Percentiles rank a stretch among this genome's conserved stretches.
Evolutionary conservation across 2,113 vertebrate genomes (phyloP).

Genomic region (Chaetodon trifascialis): DNA sequence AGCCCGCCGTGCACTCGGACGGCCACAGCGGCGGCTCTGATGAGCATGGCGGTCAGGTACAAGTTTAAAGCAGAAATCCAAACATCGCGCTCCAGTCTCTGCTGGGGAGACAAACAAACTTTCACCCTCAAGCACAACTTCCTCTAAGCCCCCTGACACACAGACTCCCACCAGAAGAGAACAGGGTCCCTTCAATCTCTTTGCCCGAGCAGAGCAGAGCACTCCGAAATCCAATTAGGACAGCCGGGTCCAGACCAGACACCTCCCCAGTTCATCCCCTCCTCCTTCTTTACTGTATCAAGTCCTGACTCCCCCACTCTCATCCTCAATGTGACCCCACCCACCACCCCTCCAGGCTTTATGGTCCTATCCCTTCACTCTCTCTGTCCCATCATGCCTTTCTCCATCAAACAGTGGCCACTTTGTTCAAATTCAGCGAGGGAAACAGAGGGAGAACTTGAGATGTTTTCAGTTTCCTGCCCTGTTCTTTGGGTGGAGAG

Average conservation of each 20-base stretch:
- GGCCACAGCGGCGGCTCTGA: conserved; percentile 25
- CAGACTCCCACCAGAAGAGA: conserved; percentile 50
- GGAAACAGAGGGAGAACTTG: neutral
- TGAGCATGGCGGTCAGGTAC: conserved; percentile 70
- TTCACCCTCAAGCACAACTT: conserved; percentile 80
- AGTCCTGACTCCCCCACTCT: conserved; percentile 42
- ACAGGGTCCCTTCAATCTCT: conserved; percentile 59
- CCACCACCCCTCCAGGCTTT: neutral
- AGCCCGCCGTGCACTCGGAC: conserved; percentile 5
- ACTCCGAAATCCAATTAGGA: conserved; percentile 78
- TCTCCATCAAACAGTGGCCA: conserved; percentile 50
- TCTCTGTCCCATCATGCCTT: conserved; percentile 31
- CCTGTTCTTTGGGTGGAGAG: neutral
- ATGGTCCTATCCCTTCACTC: neutral
- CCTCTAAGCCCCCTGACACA: conserved; percentile 66
- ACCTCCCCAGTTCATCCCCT: conserved; percentile 58
- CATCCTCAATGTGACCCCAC: conserved; percentile 18
- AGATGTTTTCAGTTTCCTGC: conserved; percentile 5
- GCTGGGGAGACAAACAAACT: conserved; percentile 60
- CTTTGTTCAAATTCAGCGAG: conserved; percentile 45
- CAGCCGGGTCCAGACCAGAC: conserved; percentile 50
- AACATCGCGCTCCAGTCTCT: conserved; percentile 60
- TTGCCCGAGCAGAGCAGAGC: conserved; percentile 53
- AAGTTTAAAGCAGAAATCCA: conserved; percentile 64
- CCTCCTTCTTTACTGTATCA: conserved; percentile 53